Percentiles rank a stretch among this genome's conserved stretches.
Evolutionary conservation across 2,113 vertebrate genomes (phyloP).

Genomic region (Amblyornis subalaris): DNA sequence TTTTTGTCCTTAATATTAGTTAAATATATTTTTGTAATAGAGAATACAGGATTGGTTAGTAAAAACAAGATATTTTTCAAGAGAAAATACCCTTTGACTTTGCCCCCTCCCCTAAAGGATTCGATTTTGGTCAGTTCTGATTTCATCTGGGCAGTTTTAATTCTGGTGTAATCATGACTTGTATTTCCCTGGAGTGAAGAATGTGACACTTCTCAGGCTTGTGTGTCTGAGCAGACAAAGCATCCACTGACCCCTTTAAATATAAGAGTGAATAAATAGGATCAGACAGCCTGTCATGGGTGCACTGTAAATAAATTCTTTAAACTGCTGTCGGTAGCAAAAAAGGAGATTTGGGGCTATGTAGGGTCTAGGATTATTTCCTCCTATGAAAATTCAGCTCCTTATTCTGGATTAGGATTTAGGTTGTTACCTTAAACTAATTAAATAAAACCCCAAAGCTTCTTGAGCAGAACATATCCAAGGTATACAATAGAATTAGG

Average conservation of each 20-base stretch:
- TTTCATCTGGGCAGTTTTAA: background rate
- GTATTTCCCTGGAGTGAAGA: constrained; percentile 16
- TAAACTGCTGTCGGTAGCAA: constrained; percentile 29
- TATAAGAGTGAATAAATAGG: constrained; percentile 26
- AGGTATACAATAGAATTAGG: background rate
- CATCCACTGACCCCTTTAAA: constrained; percentile 37
- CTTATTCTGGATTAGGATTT: constrained; percentile 14
- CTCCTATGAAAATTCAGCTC: background rate
- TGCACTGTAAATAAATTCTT: constrained; percentile 8
- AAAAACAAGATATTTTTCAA: background rate
- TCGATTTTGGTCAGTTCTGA: background rate
- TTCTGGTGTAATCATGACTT: background rate
- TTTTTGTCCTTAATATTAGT: background rate
- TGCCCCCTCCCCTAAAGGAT: background rate
- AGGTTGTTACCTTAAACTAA: constrained; percentile 4
- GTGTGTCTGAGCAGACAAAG: background rate
- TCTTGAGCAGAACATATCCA: background rate
- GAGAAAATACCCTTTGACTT: background rate
- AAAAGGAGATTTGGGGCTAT: background rate
- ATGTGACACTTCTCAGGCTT: constrained; percentile 13
- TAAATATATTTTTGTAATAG: background rate
- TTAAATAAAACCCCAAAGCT: background rate
- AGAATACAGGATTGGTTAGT: background rate
- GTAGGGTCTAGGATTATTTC: background rate
- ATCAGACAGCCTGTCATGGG: constrained; percentile 48